Percentiles rank a stretch among this genome's conserved stretches.
These are phyloP conservation scores for Myopa tessellatipennis DNA, from an alignment of 2,888 invertebrate genomes.

Conservation along the genomic window DNA sequence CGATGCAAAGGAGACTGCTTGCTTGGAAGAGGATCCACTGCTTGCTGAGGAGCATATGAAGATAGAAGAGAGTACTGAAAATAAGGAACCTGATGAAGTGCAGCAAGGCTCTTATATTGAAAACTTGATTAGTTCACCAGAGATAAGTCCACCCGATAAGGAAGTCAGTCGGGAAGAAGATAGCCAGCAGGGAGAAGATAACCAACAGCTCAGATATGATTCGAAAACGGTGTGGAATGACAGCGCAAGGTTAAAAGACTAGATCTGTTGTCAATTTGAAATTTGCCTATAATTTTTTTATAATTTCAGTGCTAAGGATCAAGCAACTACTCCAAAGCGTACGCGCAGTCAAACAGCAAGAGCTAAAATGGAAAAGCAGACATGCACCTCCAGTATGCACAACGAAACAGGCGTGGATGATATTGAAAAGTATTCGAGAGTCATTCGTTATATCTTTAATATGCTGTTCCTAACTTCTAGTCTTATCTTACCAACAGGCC, in stretches of 20 bases:
- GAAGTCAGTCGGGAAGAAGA: background rate
- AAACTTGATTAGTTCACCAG: too few relatives aligned
- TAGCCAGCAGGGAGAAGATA: background rate
- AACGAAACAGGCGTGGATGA: slow-evolving; percentile 32
- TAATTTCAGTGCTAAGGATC: slow-evolving; percentile 3
- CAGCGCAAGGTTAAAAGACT: background rate
- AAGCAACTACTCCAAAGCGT: background rate
- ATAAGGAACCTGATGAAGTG: background rate
- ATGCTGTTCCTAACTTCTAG: background rate
- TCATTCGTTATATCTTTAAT: background rate
- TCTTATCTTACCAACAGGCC: slow-evolving; percentile 42
- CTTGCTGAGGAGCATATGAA: slow-evolving; percentile 24
- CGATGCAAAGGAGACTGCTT: background rate
- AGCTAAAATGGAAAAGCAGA: background rate
- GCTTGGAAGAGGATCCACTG: slow-evolving; percentile 39
- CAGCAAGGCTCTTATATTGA: too few relatives aligned
- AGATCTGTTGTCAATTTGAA: background rate
- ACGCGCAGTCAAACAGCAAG: slow-evolving; percentile 14
- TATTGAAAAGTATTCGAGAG: slow-evolving; percentile 31
- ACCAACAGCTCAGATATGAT: background rate
- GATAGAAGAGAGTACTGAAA: background rate
- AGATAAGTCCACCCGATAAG: too few relatives aligned
- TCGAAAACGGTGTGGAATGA: background rate
- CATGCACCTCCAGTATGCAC: slow-evolving; percentile 15
- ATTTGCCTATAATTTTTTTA: background rate